A percentile compares a stretch with the other conserved stretches of the same genome.
These are phyloP conservation scores for Sebastes dallii DNA, from an alignment of 2,797 vertebrate genomes.

Conservation along the genomic window DNA sequence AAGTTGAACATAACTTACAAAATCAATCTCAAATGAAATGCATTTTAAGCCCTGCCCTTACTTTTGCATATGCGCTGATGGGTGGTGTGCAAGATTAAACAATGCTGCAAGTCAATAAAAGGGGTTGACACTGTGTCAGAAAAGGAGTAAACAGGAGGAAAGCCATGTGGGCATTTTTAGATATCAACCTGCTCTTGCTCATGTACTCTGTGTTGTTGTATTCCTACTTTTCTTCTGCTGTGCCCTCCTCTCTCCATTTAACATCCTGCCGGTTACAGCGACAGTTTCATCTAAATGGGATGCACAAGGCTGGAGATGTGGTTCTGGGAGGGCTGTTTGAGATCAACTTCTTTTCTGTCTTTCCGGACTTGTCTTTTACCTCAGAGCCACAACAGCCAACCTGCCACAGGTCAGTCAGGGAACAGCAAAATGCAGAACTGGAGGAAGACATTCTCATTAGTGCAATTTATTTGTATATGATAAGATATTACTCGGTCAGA, in stretches of 20 bases:
- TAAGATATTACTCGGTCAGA: not conserved
- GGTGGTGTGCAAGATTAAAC: no score
- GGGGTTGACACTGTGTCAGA: no score
- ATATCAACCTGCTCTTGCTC: slow-evolving; percentile 13
- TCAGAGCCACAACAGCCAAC: slow-evolving; percentile 65
- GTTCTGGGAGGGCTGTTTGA: slow-evolving; percentile 76
- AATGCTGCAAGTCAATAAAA: no score
- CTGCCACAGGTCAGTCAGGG: slow-evolving; percentile 59
- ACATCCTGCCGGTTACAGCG: slow-evolving; percentile 39
- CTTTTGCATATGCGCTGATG: not conserved
- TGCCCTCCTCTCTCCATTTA: not conserved
- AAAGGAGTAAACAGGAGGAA: no score
- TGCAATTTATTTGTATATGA: not conserved
- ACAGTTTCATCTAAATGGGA: slow-evolving; percentile 63
- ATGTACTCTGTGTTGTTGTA: slow-evolving; percentile 9
- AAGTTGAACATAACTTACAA: not conserved
- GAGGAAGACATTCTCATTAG: not conserved
- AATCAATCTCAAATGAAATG: not conserved
- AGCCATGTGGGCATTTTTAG: not conserved
- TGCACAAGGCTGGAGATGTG: slow-evolving; percentile 71
- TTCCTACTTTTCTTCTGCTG: not conserved
- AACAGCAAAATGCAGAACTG: not conserved
- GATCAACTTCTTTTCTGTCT: slow-evolving; percentile 61
- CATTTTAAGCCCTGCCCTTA: slow-evolving; percentile 16
- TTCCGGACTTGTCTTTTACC: slow-evolving; percentile 70